Evolutionary conservation across 2,888 invertebrate genomes (phyloP).

Genomic region (Xestia xanthographa): DNA sequence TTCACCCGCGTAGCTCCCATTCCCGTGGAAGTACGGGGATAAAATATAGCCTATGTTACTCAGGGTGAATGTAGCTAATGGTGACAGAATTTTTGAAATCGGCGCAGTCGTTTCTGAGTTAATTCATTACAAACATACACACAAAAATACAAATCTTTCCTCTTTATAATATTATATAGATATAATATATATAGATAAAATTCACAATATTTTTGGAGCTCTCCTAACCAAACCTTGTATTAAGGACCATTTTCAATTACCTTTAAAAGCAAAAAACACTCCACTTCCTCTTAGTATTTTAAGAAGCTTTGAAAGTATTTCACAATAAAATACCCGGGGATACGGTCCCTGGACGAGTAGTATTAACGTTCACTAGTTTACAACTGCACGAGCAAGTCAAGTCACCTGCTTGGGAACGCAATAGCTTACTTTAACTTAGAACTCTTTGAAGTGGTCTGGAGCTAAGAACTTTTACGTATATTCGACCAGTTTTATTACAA

Average conservation of each 20-base stretch:
- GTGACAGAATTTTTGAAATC: no score
- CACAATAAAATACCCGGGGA: constrained; percentile 26
- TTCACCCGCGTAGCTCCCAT: no score
- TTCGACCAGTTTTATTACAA: not conserved
- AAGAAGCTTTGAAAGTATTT: constrained; percentile 31
- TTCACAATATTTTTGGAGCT: not conserved
- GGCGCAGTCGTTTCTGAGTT: no score
- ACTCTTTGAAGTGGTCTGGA: constrained; percentile 12
- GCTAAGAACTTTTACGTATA: constrained; percentile 19
- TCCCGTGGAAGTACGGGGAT: no score
- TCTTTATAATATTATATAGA: no score
- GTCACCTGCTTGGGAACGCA: not conserved
- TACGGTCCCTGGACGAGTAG: constrained; percentile 7
- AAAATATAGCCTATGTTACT: no score
- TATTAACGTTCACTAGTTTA: constrained; percentile 17
- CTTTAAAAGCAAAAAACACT: not conserved
- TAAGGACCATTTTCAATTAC: not conserved
- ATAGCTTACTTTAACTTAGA: constrained; percentile 35
- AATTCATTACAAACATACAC: no score
- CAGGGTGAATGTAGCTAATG: no score
- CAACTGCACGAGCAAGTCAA: constrained; percentile 4
- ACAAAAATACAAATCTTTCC: no score
- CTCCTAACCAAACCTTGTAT: not conserved
- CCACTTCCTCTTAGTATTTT: constrained; percentile 21
- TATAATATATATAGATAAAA: no score